Evolutionary conservation across 2,797 vertebrate species (phyloP).

Genomic region (Australoheros facetus): DNA sequence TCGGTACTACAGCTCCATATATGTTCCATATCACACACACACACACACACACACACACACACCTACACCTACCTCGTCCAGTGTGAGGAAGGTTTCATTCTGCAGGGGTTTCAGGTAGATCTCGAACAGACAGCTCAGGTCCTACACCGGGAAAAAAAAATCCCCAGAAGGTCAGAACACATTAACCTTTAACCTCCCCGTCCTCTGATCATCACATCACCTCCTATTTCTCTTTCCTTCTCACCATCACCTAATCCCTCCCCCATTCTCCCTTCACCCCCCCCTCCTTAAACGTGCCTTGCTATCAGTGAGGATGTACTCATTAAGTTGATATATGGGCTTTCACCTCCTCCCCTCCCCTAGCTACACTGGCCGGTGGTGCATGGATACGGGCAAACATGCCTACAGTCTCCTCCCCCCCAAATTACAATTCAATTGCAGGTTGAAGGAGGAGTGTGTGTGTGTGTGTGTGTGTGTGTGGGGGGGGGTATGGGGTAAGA

Average conservation of each 20-base stretch:
- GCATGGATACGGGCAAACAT: slow-evolving; percentile 40
- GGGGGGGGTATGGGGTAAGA: background rate
- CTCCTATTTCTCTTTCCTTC: slow-evolving; percentile 23
- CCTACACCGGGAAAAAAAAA: slow-evolving; percentile 72
- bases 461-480: too few relatives aligned
- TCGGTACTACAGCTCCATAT: background rate
- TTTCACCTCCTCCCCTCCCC: slow-evolving; percentile 29
- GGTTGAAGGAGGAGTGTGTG: slow-evolving; percentile 7
- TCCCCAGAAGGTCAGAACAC: slow-evolving; percentile 33
- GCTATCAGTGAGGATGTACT: slow-evolving; percentile 73
- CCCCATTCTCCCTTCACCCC: slow-evolving; percentile 14
- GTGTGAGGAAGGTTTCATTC: slow-evolving; percentile 93
- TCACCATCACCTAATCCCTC: slow-evolving; percentile 25
- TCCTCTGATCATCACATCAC: slow-evolving; percentile 40
- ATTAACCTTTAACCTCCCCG: slow-evolving; percentile 6
- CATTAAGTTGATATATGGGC: slow-evolving; percentile 82
- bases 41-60: background rate
- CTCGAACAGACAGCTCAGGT: slow-evolving; percentile 93
- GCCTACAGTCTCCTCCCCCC: slow-evolving; percentile 48
- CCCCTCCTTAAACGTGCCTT: slow-evolving; percentile 60
- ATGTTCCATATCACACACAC: slow-evolving; percentile 1
- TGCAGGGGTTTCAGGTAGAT: slow-evolving; percentile 96
- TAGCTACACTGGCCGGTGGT: slow-evolving; percentile 26
- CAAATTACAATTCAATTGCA: slow-evolving; percentile 56
- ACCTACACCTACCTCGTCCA: slow-evolving; percentile 88